These are phyloP conservation scores for Anadara kagoshimensis DNA, from an alignment of 1,140 invertebrate species.

Conservation along the genomic window DNA sequence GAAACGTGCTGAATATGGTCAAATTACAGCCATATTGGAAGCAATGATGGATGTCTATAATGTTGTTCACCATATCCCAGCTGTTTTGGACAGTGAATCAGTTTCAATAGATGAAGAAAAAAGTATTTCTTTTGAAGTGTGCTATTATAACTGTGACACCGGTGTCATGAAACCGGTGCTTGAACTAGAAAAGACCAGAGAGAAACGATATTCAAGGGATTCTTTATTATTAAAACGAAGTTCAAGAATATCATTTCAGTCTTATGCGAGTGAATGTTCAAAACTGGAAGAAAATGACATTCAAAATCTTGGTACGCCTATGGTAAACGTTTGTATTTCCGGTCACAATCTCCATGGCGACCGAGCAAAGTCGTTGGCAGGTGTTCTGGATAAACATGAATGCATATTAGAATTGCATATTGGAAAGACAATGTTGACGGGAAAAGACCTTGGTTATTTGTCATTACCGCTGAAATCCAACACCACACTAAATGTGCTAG, in stretches of 20 bases:
- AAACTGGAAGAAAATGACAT: constrained; percentile 40
- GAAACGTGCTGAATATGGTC: constrained; percentile 36
- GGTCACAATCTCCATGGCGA: constrained; percentile 56
- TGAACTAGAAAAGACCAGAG: constrained; percentile 57
- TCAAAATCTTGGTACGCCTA: constrained; percentile 41
- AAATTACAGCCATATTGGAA: constrained; percentile 56
- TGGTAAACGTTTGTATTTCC: constrained; percentile 62
- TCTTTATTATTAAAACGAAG: constrained; percentile 48
- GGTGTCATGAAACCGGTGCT: constrained; percentile 58
- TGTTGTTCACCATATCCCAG: constrained; percentile 56
- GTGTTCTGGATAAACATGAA: constrained; percentile 49
- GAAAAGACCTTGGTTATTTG: constrained; percentile 55
- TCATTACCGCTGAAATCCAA: constrained; percentile 51
- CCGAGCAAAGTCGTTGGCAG: constrained; percentile 48
- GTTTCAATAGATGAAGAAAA: constrained; percentile 60
- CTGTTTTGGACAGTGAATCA: constrained; percentile 22
- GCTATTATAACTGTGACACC: constrained; percentile 55
- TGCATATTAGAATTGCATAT: constrained; percentile 62
- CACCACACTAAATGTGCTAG: constrained; percentile 52
- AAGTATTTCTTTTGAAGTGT: constrained; percentile 61
- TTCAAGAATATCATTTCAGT: constrained; percentile 53
- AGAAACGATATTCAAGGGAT: constrained; percentile 50
- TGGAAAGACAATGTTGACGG: constrained; percentile 62
- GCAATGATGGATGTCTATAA: constrained; percentile 60
- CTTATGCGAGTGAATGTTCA: constrained; percentile 37